Evolutionary conservation across 2,888 invertebrate genomes (phyloP), one percentile per base, ranked within the genome.

Genomic region (Nemotelus nigrinus): DNA sequence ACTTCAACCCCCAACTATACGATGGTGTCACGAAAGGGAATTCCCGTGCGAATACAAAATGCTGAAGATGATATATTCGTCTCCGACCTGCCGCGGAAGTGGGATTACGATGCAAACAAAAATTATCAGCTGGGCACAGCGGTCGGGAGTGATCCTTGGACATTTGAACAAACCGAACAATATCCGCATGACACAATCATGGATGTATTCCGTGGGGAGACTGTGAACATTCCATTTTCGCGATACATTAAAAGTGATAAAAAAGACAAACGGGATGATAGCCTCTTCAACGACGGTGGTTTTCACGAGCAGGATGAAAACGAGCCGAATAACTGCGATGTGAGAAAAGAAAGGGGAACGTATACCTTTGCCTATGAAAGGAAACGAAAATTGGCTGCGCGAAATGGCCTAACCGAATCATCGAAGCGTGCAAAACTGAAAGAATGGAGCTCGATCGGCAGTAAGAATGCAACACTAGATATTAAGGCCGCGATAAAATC

Each of bases 201-300:
- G 85, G 94, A 96, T 83, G 93, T 94, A 85, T 94, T 95, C 89
- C 94, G 93, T 85, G 93, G 93, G 48, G 95, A 95, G 87, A 92
- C 93, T 83, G 92, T 92, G 83, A 90, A 90, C 86, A 92, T 94
- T 87, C 94, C 94, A 84, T 94, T 95, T 88, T 93, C 93, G 84
- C 92, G 93, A 82, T 90, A 92, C 79, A 85, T 93, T 79, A 86
- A 87, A 83, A 88, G 86, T 83, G 85, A 87, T 83, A 80, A 79
- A 78, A 79, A 77, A 78, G 76, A 84, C 83, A 77, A 84, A 83
- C 76, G 67, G 25, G 76, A 81, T 79, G 67, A 82, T 79, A 72
- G 80, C 80, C 71, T 79, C 53, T 75, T 76, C 50, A 43, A 60
- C 2, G 81, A 82, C 76, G 71, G 81, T 83, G 77, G 78, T 25